Conservation (phyloP, 2,888 invertebrate species). For the Chironomus riparius region DNA sequence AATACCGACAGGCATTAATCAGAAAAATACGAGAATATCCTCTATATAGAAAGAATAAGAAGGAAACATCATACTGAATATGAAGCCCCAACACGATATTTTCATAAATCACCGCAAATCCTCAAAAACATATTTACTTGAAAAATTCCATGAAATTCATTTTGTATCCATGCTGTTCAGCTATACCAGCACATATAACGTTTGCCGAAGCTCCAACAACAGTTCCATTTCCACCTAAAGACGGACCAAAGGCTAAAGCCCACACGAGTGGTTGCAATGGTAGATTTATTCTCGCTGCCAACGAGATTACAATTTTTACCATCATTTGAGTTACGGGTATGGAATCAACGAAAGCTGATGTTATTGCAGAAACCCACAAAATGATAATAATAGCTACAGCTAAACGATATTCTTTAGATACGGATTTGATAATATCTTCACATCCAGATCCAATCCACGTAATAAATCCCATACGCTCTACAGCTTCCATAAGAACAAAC, state of each 20-base stretch:
- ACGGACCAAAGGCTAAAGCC: conserved; percentile 80
- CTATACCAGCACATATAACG: conserved; percentile 83
- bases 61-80: too few relatives aligned
- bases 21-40: too few relatives aligned
- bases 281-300: conserved; percentile 60
- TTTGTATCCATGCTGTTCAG: conserved; percentile 83
- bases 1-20: too few relatives aligned
- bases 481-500: conserved; percentile 48
- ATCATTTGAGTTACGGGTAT: conserved; percentile 89
- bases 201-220: conserved; percentile 85
- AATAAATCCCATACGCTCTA: conserved; percentile 70
- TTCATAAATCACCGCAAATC: neutral
- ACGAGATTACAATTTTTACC: conserved; percentile 65
- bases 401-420: conserved; percentile 52
- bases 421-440: conserved; percentile 55
- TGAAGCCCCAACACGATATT: neutral
- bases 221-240: conserved; percentile 85
- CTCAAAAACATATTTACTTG: conserved; percentile 48
- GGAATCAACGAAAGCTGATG: conserved; percentile 83
- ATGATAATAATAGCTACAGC: conserved; percentile 69
- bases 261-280: conserved; percentile 75
- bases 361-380: conserved; percentile 76
- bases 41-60: too few relatives aligned
- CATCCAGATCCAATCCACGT: conserved; percentile 69
- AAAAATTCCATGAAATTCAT: conserved; percentile 77